These are phyloP conservation scores for Idaea aversata DNA, from an alignment of 2,888 invertebrate genomes.

Conservation along the genomic window DNA sequence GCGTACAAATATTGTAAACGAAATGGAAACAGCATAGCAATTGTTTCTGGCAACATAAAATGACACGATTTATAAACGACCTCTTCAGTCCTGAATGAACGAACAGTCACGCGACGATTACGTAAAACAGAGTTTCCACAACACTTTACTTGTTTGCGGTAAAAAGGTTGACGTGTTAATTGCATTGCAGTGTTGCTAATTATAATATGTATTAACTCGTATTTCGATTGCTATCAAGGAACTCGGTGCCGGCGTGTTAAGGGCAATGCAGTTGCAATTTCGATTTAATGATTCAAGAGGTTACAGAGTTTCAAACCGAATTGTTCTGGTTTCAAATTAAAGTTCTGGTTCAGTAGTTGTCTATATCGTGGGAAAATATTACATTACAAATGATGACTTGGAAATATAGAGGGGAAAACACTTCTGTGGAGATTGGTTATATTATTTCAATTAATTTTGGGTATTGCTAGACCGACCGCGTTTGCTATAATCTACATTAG, in stretches of 20 bases:
- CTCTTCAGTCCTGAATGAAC: conserved; percentile 60
- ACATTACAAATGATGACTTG: background rate
- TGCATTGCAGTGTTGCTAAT: conserved; percentile 65
- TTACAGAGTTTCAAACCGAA: background rate
- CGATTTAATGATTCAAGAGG: conserved; percentile 8
- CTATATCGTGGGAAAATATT: background rate
- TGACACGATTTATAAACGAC: conserved; percentile 27
- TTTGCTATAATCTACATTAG: background rate
- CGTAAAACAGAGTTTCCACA: conserved; percentile 63
- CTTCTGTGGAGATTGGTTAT: background rate
- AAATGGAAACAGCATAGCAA: conserved; percentile 17
- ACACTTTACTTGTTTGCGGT: conserved; percentile 67
- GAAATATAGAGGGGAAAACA: background rate
- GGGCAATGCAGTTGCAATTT: conserved; percentile 37
- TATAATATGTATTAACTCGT: conserved; percentile 49
- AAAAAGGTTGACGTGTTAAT: conserved; percentile 70
- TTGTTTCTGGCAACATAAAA: conserved; percentile 26
- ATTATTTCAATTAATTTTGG: background rate
- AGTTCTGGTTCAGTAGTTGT: background rate
- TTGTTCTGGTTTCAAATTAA: background rate
- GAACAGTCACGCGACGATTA: conserved; percentile 68
- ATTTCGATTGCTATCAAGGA: conserved; percentile 50
- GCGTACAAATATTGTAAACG: background rate
- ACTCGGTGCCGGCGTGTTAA: conserved; percentile 41
- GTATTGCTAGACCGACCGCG: background rate